Conservation (phyloP, 2,888 invertebrate genomes). For the Dorcus parallelipipedus region DNA sequence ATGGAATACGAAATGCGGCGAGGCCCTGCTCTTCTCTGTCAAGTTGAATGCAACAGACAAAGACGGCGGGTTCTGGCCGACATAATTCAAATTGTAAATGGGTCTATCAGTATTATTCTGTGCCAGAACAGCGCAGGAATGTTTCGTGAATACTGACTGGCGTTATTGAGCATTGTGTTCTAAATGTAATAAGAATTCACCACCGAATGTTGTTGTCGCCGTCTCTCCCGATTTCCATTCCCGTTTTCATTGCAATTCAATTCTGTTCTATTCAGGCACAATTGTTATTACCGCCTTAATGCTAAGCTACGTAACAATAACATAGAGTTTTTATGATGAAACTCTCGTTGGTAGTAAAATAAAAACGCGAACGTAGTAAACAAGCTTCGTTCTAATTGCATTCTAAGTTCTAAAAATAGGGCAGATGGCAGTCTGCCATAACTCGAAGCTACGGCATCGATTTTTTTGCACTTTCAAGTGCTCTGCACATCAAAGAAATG, state of each 20-base stretch:
- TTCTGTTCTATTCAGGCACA: too few relatives aligned
- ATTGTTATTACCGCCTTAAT: too few relatives aligned
- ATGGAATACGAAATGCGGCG: neutral
- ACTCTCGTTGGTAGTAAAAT: too few relatives aligned
- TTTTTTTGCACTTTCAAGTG: too few relatives aligned
- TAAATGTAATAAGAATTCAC: conserved; percentile 30
- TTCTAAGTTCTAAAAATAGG: too few relatives aligned
- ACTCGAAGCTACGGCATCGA: too few relatives aligned
- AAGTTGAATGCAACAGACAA: neutral
- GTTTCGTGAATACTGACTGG: conserved; percentile 27
- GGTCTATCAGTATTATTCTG: conserved; percentile 27
- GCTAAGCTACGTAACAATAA: too few relatives aligned
- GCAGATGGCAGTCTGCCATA: too few relatives aligned
- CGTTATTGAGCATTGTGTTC: conserved; percentile 26
- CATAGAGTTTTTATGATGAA: too few relatives aligned
- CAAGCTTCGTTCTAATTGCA: too few relatives aligned
- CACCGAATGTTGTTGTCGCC: conserved; percentile 20
- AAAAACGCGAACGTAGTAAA: too few relatives aligned
- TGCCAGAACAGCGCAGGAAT: conserved; percentile 26
- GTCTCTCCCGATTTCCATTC: conserved; percentile 25
- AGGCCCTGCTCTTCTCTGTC: neutral
- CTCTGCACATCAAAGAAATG: too few relatives aligned
- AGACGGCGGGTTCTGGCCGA: neutral
- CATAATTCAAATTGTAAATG: conserved; percentile 27
- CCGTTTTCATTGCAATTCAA: neutral